A percentile compares a stretch with the other conserved stretches of the same genome.
Conservation (phyloP, 2,113 vertebrate genomes). For the Origma solitaria region DNA sequence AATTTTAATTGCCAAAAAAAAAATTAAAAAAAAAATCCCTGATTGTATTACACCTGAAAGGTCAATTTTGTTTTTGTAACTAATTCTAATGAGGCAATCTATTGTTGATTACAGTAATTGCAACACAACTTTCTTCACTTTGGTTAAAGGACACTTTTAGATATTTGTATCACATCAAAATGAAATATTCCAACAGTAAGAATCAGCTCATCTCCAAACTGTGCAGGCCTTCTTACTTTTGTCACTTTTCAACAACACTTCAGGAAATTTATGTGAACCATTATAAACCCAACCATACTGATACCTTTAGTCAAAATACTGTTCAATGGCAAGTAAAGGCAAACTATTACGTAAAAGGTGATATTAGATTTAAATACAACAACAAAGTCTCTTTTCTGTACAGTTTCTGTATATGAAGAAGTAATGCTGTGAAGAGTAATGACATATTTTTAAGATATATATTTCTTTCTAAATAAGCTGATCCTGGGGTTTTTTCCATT, state of each 20-base stretch:
- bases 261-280: not conserved
- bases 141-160: constrained; percentile 33
- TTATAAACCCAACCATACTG: not conserved
- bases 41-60: not conserved
- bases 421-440: not conserved
- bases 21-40: not conserved
- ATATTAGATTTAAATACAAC: not conserved
- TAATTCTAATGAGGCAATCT: not conserved
- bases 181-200: not conserved
- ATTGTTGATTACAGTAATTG: not conserved
- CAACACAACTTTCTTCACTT: not conserved
- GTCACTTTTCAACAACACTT: not conserved
- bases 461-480: not conserved
- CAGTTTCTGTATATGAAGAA: not conserved
- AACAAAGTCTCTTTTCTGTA: not conserved
- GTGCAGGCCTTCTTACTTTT: not conserved
- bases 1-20: not conserved
- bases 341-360: not conserved
- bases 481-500: not conserved
- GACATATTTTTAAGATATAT: not conserved
- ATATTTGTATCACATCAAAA: not conserved
- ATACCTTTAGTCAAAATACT: not conserved
- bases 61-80: not conserved
- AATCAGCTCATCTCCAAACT: not conserved
- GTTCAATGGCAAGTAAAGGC: not conserved